Evolutionary conservation across 2,888 invertebrate genomes (phyloP), one percentile per base, ranked within the genome.

Genomic region (Chrysolina oricalcia): DNA sequence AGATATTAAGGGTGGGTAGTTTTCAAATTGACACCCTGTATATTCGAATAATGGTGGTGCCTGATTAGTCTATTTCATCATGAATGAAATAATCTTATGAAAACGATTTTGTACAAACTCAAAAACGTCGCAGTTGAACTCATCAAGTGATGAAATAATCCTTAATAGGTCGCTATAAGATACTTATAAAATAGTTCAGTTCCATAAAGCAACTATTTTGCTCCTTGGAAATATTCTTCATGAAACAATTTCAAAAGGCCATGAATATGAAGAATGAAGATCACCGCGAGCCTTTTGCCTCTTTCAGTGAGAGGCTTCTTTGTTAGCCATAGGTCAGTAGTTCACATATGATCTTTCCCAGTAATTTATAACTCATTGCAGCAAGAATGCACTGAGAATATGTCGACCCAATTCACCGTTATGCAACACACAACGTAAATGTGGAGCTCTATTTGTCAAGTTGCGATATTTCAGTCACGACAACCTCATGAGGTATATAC

Each of bases 261-360:
- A 6, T 10, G n/a, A 15, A 59, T 59, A 59, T 27, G 6, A n/a
- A 23, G 27, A 59, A 27, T 15, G 27, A 13, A 59, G 10, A 59
- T 35, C 59, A 35, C 35, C 5, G n/a, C 35, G 35, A 27, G 27
- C 27, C 35, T 35, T 5, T 2, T 35, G 27, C 27, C 35, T 35
- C 15, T 2, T 35, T 15, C 11, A n/a, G 23, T 15, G 59, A 35
- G n/a, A 35, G 27, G 59, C 59, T 59, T 64, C 70, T 75, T 77
- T 70, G 72, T 69, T 72, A 70, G 43, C 72, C 70, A 73, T 74
- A 70, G 67, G 77, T 76, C 76, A 76, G 66, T 73, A 73, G 78
- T 80, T 80, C 78, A 79, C 77, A 80, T 79, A 77, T 80, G 77
- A 76, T 77, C 74, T 78, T 77, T 73, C 70, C 67, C 72, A 65